A percentile compares a stretch with the other conserved stretches of the same genome.
Evolutionary conservation across 2,888 invertebrate species (phyloP).

Genomic region (Pterobdella sp.): DNA sequence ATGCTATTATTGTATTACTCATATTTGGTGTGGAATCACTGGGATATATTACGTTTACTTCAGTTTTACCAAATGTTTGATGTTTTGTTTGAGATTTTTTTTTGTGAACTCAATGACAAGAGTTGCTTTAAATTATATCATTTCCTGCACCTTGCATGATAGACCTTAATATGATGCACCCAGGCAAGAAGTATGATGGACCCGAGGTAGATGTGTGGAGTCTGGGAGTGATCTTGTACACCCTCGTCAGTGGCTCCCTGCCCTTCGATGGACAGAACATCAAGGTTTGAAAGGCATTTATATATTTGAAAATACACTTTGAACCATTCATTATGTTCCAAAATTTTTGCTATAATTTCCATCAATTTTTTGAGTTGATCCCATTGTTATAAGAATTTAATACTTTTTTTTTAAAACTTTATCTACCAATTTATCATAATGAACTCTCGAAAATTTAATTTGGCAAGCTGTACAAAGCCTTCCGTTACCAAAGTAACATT

Average conservation of each 20-base stretch:
- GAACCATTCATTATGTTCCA: neutral
- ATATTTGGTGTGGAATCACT: too few relatives aligned
- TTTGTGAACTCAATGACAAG: too few relatives aligned
- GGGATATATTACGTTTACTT: too few relatives aligned
- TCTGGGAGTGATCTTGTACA: slow-evolving; percentile 82
- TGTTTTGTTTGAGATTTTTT: too few relatives aligned
- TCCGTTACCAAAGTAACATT: too few relatives aligned
- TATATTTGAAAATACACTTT: too few relatives aligned
- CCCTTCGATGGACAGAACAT: slow-evolving; percentile 99
- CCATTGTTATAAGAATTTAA: too few relatives aligned
- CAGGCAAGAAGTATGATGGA: slow-evolving; percentile 35
- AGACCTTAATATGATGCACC: neutral
- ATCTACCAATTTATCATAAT: neutral
- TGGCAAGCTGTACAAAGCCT: too few relatives aligned
- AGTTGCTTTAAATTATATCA: neutral
- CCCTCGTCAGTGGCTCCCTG: slow-evolving; percentile 94
- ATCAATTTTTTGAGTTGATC: too few relatives aligned
- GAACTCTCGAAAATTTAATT: too few relatives aligned
- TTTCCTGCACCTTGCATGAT: neutral
- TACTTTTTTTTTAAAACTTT: neutral
- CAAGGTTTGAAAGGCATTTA: slow-evolving; percentile 57
- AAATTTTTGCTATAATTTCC: neutral
- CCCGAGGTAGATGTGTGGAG: slow-evolving; percentile 51
- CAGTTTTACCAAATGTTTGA: neutral
- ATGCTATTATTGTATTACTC: too few relatives aligned